Conservation (phyloP, 2,888 invertebrate species). For the Parelbella ahira region DNA sequence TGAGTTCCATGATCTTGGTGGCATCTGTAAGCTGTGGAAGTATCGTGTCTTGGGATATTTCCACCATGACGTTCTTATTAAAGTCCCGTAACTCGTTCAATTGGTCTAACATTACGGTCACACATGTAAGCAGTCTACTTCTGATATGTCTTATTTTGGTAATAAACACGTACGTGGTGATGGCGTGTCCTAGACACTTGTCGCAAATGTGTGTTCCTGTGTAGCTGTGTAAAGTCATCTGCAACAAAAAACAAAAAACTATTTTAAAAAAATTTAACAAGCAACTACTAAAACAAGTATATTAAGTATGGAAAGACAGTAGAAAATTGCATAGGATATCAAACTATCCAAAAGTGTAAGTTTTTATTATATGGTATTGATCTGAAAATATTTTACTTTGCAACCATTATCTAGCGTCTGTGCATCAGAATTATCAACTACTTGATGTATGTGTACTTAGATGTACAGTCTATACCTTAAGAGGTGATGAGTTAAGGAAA, state of each 20-base stretch:
- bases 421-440: too few relatives aligned
- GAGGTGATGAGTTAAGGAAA: too few relatives aligned
- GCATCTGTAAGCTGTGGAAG: constrained; percentile 42
- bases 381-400: too few relatives aligned
- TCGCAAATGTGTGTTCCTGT: constrained; percentile 66
- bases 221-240: constrained; percentile 53
- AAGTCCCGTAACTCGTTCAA: constrained; percentile 39
- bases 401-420: too few relatives aligned
- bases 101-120: constrained; percentile 50
- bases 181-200: constrained; percentile 56
- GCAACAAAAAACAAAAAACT: constrained; percentile 50
- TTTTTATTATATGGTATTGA: too few relatives aligned
- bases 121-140: constrained; percentile 52
- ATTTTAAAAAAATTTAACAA: constrained; percentile 30
- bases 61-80: constrained; percentile 52
- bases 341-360: too few relatives aligned
- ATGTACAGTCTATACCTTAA: too few relatives aligned
- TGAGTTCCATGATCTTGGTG: constrained; percentile 38
- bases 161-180: constrained; percentile 58
- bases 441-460: too few relatives aligned
- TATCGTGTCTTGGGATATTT: constrained; percentile 53
- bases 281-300: constrained; percentile 8
- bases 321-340: too few relatives aligned
- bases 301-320: too few relatives aligned
- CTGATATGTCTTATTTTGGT: constrained; percentile 49